Base-by-base conservation (phyloP, 2,888 invertebrate species). In the Cecidostiba fungosa region DNA sequence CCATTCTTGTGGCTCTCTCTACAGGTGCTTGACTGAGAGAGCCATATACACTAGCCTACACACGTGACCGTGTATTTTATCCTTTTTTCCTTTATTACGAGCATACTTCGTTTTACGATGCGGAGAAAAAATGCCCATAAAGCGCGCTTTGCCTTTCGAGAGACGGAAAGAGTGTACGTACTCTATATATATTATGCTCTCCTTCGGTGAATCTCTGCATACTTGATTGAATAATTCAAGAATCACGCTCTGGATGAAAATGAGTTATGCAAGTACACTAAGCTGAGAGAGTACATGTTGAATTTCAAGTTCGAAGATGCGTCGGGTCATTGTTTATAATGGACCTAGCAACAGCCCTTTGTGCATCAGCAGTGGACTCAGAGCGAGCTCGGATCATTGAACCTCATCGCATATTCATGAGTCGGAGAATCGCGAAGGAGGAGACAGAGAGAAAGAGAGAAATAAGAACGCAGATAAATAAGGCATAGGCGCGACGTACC, bases 401-500 rank as follows among this genome's bases (percentile, higher is more conserved):
- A 88, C 87, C 87, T 87, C 85, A 87, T 89, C 78, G 85, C 83
- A 86, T 88, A 89, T 89, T 88, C 88, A 88, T 86, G 86, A 87
- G 83, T 50, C 50, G 50, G 54, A 23, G 72, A 43, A 59, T 66
- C 47, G 70, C 19, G 54, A 50, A 50, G 43, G 14, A n/a, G 29
- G 66, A 66, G 29, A 26, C 10, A 66, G 39, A 39, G 72, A 72
- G n/a, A 36, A 6, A 36, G 72, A 23, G n/a, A 39, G n/a, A n/a
- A 36, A 29, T 14, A n/a, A 19, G 10, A 39, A 39, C 32, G n/a
- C 8, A 6, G 19, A 39, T 39, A 39, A n/a, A 19, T 19, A 19
- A 32, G 72, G 39, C 32, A n/a, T 16, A 32, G 39, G 72, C 32
- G 72, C 14, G 36, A n/a, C 19, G 36, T 16, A 32, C 36, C 19